Base-by-base conservation (phyloP, 2,888 invertebrate species). In the Cyclophora punctaria region DNA sequence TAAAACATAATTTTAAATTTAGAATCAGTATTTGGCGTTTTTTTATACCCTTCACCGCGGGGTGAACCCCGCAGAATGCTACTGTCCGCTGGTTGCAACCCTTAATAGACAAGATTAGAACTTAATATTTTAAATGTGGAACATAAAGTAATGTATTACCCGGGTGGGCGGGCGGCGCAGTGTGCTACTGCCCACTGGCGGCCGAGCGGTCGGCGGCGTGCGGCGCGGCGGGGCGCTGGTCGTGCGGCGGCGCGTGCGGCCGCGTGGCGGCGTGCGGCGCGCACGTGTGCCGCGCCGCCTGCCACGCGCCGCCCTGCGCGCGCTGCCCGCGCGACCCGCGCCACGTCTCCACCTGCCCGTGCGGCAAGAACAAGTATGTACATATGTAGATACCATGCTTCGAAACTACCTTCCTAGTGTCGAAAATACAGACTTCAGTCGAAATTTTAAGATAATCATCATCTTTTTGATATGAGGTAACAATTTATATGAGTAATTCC, bases 211-310 rank as follows among this genome's bases (percentile, higher is more conserved):
- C 68, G 0, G 78, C 83, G 35, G 7, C 75, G 49, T 87, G 87
- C 72, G 73, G 71, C 48, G 44, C 59, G 41, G 50, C 52, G 41
- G 20, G 47, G 45, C 7, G 45, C 34, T 86, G 80, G 80, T 58
- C 75, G 66, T 99, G 99, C 78, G 93, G 93, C 35, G 83, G 93
- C 63, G 90, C 92, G 47, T 98, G 98, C 83, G 94, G 93, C 48
- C 93, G 94, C 70, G 92, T 92, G 50, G 89, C 98, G 44, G 90
- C 92, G 52, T 99, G 99, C 83, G 97, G 97, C 49, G 92, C 92
- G 62, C 98, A 99, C 85, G 93, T 93, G 62, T 98, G 98, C 77
- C 91, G 94, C 62, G 92, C 92, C 59, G 90, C 91, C 1, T 99
- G 98, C 85, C 98, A 99, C 82, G 90, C 92, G 62, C 96, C 97